Evolutionary conservation across 2,113 vertebrate genomes (phyloP).

Genomic region (Leiothrix lutea): DNA sequence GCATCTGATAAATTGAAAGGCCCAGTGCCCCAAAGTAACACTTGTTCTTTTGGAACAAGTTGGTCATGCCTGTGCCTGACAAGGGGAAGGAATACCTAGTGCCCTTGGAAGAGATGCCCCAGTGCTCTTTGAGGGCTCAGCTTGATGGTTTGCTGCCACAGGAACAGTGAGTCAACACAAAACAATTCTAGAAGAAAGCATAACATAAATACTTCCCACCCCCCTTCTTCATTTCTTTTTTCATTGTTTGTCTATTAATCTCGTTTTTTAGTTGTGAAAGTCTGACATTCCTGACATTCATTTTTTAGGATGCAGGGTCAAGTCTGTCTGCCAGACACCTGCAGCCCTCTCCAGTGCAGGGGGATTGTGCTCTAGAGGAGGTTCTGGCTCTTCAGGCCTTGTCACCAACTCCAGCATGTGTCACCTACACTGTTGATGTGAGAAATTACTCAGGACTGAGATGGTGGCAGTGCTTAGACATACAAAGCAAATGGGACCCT

Average conservation of each 20-base stretch:
- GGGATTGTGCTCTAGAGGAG: neutral
- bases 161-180: neutral
- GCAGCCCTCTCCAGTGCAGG: neutral
- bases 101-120: neutral
- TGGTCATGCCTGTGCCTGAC: neutral
- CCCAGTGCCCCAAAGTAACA: neutral
- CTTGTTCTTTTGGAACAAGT: neutral
- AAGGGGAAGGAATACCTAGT: neutral
- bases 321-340: neutral
- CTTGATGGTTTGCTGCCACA: neutral
- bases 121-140: neutral
- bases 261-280: neutral
- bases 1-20: neutral
- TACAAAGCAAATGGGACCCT: neutral
- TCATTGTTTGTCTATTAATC: neutral
- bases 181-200: neutral
- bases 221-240: fast-evolving
- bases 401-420: neutral
- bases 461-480: neutral
- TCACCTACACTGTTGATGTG: neutral
- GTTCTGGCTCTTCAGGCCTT: neutral
- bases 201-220: neutral
- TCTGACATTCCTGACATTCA: neutral
- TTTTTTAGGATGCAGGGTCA: neutral
- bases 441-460: conserved; percentile 4